Evolutionary conservation across 2,888 invertebrate species (phyloP), one percentile per base, ranked within the genome.

Genomic region (Sycophila texana): DNA sequence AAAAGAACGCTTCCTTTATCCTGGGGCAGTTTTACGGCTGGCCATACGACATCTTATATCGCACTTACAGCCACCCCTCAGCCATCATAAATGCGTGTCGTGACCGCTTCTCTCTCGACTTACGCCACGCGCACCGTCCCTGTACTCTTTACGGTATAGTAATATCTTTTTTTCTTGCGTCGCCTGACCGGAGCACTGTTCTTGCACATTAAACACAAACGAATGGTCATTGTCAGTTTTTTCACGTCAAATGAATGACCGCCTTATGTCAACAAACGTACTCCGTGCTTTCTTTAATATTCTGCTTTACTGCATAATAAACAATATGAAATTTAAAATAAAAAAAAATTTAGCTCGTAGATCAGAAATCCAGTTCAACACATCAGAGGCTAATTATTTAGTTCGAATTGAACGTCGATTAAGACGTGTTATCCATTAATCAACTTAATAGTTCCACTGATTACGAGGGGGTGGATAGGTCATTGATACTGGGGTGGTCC

Each of bases 21-120:
- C 66, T 47, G 57, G 77, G 72, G 26, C 80, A 81, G 83, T 84
- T 87, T 86, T 86, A 87, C 80, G 85, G 82, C 66, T 77, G 76
- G 58, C 82, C 79, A 78, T 85, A 84, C 82, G 84, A 83, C 83
- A 83, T 84, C 82, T 83, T 85, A 87, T 85, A 87, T 84, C 83
- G 84, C 83, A 83, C 82, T 85, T 85, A 84, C 85, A 81, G 77
- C 79, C 80, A 79, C 81, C 82, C 83, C 81, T 82, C 68, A 81
- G 71, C 83, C 83, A 86, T 83, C 84, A 84, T 86, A 86, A 86
- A 85, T 80, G 73, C 68, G 77, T 70, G 63, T 60, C 80, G 81
- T 77, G 81, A 81, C 79, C 84, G 68, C 18, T 16, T 30, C 39
- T 4, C 39, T n/a, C 16, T 65, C 47, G 39, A 30, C 68, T 58